These are phyloP conservation scores for Plebejus anna DNA, from an alignment of 2,888 invertebrate species.

Conservation along the genomic window DNA sequence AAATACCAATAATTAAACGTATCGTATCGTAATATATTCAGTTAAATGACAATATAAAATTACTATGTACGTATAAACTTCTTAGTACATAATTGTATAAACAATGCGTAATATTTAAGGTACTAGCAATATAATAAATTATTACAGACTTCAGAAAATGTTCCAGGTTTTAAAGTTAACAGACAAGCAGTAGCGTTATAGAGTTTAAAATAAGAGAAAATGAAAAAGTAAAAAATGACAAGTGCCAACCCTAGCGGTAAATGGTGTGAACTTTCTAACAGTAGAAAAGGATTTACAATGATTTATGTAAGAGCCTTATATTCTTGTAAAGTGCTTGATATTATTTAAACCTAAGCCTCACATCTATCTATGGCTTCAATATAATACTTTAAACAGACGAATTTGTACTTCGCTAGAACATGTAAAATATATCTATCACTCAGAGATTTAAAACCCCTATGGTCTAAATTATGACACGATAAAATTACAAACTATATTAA, in stretches of 20 bases:
- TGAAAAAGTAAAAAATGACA: neutral
- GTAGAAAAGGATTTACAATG: conserved; percentile 25
- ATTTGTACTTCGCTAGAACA: neutral
- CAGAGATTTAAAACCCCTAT: neutral
- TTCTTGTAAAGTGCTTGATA: conserved; percentile 26
- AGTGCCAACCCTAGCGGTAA: conserved; percentile 14
- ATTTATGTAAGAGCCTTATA: conserved; percentile 26
- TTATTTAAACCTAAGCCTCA: conserved; percentile 13
- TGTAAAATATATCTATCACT: neutral
- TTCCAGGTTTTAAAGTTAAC: neutral
- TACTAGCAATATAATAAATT: no score
- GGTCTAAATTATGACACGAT: neutral
- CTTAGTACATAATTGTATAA: no score
- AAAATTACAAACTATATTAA: neutral
- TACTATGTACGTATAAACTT: no score
- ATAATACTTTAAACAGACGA: neutral
- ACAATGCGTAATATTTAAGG: no score
- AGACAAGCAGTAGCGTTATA: neutral
- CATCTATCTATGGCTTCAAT: neutral
- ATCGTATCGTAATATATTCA: no score
- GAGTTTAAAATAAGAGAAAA: neutral
- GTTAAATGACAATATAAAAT: no score
- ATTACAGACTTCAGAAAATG: no score
- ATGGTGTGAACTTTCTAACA: conserved; percentile 23
- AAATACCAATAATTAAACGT: no score